Percentiles rank a stretch among this genome's conserved stretches.
phyloP scores from a whole-genome alignment of 64 coral and sea anemone genomes.

The Hydrozoanthus tunicans region DNA sequence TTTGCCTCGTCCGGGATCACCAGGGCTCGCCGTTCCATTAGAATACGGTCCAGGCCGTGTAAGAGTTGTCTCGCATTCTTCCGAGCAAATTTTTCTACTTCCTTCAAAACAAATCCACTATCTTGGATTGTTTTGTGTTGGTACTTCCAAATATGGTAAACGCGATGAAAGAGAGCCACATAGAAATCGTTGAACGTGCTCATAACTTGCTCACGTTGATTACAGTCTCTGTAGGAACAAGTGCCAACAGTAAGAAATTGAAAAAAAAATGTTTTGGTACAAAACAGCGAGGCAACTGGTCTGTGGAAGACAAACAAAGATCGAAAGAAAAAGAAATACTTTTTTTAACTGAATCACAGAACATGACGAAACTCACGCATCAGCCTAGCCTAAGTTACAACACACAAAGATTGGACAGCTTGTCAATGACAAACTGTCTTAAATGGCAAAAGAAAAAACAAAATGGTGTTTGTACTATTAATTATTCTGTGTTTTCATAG shows the following conservation, averaged over 20 bases:
- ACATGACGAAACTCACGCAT: too few relatives aligned
- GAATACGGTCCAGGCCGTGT: constrained; percentile 64
- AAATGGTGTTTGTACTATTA: too few relatives aligned
- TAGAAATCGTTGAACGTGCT: constrained; percentile 88
- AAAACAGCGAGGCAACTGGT: background rate
- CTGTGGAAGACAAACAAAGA: too few relatives aligned
- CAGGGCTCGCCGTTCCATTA: constrained; percentile 66
- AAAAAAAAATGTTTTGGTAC: background rate
- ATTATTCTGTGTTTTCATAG: too few relatives aligned
- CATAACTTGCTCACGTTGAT: constrained; percentile 72
- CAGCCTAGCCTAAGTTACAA: too few relatives aligned
- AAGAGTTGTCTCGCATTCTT: constrained; percentile 62
- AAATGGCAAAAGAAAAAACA: too few relatives aligned
- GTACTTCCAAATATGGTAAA: constrained; percentile 94
- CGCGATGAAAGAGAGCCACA: constrained; percentile 67
- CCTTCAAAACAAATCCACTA: constrained; percentile 90
- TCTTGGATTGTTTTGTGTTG: constrained; percentile 96
- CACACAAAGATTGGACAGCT: too few relatives aligned
- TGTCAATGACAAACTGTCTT: too few relatives aligned
- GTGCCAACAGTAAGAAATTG: background rate
- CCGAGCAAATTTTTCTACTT: constrained; percentile 90
- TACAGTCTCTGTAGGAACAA: constrained; percentile 81
- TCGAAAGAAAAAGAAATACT: background rate
- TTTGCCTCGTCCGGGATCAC: constrained; percentile 76
- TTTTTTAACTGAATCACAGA: too few relatives aligned